Conservation (phyloP, 2,797 vertebrate genomes). For the Tragelaphus oryx region DNA sequence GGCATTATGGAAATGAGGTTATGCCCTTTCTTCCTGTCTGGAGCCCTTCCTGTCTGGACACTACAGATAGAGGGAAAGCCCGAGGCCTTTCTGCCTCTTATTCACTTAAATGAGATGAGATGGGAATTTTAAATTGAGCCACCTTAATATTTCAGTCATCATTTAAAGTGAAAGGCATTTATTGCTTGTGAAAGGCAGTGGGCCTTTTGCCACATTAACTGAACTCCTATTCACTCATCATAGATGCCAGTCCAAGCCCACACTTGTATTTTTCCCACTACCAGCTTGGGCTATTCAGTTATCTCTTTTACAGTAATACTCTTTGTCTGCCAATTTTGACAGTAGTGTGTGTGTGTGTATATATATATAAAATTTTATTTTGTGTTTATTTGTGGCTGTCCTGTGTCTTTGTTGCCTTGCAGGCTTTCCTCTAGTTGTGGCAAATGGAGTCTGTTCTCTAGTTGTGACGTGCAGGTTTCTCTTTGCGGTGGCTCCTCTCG, state of each 20-base stretch:
- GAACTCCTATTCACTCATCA: neutral
- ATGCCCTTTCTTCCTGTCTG: neutral
- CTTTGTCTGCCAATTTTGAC: neutral
- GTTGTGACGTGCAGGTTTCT: neutral
- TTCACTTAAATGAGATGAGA: constrained; percentile 38
- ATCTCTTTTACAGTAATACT: neutral
- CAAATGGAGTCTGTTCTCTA: neutral
- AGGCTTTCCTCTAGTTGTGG: neutral
- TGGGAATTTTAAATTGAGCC: constrained; percentile 51
- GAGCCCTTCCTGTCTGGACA: neutral
- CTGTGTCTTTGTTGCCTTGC: neutral
- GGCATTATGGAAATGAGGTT: neutral
- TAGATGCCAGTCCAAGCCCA: neutral
- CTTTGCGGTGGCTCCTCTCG: neutral
- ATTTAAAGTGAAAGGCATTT: constrained; percentile 18
- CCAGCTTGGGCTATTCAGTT: neutral
- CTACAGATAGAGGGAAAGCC: constrained; percentile 31
- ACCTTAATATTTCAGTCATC: constrained; percentile 40
- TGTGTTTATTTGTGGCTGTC: neutral
- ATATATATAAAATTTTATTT: neutral
- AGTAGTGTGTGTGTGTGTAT: neutral
- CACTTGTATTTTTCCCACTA: neutral
- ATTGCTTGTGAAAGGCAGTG: neutral
- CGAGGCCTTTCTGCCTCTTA: neutral
- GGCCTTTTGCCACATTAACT: neutral